phyloP scores from a whole-genome alignment of 2,888 invertebrate genomes.

The Allophyes oxyacanthae region DNA sequence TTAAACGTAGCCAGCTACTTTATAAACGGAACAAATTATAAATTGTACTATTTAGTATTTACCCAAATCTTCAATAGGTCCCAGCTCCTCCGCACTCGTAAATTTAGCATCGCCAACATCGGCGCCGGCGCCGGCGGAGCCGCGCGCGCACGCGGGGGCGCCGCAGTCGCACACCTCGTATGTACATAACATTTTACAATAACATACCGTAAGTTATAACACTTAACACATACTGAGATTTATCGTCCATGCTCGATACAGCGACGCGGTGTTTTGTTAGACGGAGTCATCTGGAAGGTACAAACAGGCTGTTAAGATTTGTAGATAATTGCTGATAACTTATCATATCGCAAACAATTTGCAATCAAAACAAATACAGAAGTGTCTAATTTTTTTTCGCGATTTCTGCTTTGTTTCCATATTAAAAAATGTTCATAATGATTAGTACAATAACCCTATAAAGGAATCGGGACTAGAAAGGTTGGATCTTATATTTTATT shows the following conservation, averaged over 20 bases:
- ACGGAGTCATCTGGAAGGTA: slow-evolving; percentile 84
- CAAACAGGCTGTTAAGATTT: neutral
- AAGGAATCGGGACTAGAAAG: no score
- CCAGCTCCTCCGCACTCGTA: slow-evolving; percentile 34
- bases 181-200: slow-evolving; percentile 68
- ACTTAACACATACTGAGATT: slow-evolving; percentile 87
- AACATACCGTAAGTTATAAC: slow-evolving; percentile 72
- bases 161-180: slow-evolving; percentile 55
- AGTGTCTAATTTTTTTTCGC: no score
- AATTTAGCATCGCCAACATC: slow-evolving; percentile 40
- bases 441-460: no score
- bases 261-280: slow-evolving; percentile 77
- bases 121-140: neutral
- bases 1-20: slow-evolving; percentile 22
- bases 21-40: slow-evolving; percentile 20
- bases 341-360: no score
- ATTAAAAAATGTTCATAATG: no score
- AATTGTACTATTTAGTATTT: slow-evolving; percentile 45
- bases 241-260: slow-evolving; percentile 87
- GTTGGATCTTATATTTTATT: no score
- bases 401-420: no score
- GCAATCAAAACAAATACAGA: no score
- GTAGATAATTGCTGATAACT: no score
- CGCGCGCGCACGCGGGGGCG: neutral
- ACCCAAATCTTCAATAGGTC: slow-evolving; percentile 53